Conservation (phyloP, 2,113 vertebrate species). For the Protobothrops mucrosquamatus region DNA sequence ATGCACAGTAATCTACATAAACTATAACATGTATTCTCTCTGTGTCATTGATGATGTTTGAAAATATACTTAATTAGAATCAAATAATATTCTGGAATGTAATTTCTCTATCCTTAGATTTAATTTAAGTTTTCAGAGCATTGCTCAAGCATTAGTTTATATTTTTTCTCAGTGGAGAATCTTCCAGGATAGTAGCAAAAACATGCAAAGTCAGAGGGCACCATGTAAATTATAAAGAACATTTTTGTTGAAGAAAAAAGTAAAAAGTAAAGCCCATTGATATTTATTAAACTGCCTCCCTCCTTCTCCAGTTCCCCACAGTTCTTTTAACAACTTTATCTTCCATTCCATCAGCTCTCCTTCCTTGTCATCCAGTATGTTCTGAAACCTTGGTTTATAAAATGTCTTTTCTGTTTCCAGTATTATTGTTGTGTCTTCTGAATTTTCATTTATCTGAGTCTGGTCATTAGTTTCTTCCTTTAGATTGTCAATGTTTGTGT, state of each 20-base stretch:
- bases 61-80: constrained; percentile 32
- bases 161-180: neutral
- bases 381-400: too few relatives aligned
- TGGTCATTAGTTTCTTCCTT: too few relatives aligned
- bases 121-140: constrained; percentile 31
- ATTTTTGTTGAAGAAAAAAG: neutral
- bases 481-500: too few relatives aligned
- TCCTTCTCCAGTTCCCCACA: too few relatives aligned
- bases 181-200: neutral
- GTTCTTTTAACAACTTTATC: too few relatives aligned
- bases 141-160: neutral
- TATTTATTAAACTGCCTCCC: too few relatives aligned
- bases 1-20: constrained; percentile 62
- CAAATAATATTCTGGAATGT: constrained; percentile 51
- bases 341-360: too few relatives aligned
- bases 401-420: too few relatives aligned
- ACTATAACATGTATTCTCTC: constrained; percentile 61
- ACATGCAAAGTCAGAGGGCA: neutral
- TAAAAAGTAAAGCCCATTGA: neutral
- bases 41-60: constrained; percentile 45
- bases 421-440: too few relatives aligned
- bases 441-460: too few relatives aligned
- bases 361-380: too few relatives aligned
- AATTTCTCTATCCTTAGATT: constrained; percentile 48
- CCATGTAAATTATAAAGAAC: neutral